Conservation (phyloP, 2,797 vertebrate genomes). For the Sebastolobus altivelis region DNA sequence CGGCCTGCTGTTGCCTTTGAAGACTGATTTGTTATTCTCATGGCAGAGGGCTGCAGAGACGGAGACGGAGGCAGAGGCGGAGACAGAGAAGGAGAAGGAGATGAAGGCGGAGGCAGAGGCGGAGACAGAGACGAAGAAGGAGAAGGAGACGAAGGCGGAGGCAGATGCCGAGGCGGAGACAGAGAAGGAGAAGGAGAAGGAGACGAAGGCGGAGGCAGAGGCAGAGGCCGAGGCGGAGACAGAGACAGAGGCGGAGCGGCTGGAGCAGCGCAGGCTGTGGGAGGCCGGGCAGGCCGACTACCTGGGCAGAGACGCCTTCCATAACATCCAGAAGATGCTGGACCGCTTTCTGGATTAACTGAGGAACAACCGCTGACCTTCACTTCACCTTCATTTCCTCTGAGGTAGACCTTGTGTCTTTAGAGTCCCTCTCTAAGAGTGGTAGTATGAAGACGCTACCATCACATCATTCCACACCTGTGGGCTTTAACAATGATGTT, state of each 20-base stretch:
- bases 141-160: not conserved
- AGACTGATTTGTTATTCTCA: not conserved
- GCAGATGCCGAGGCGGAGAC: constrained; percentile 1
- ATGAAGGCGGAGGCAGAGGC: constrained; percentile 1
- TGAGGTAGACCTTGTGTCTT: too few relatives aligned
- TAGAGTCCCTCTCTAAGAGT: too few relatives aligned
- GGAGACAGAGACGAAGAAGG: constrained; percentile 12
- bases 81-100: constrained; percentile 26
- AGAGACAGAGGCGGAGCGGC: constrained; percentile 25
- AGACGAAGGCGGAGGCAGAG: too few relatives aligned
- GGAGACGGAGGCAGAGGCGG: not conserved
- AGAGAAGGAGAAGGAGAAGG: constrained; percentile 39
- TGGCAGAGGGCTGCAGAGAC: constrained; percentile 49
- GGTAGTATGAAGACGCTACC: too few relatives aligned
- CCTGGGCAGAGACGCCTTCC: constrained; percentile 85
- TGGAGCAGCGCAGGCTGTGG: constrained; percentile 83
- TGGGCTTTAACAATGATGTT: not conserved
- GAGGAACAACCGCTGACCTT: not conserved
- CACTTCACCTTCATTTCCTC: too few relatives aligned
- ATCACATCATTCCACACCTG: too few relatives aligned
- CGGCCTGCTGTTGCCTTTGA: constrained; percentile 1
- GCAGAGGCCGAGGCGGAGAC: not conserved
- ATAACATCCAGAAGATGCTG: constrained; percentile 85
- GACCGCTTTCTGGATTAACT: constrained; percentile 84
- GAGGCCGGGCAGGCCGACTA: constrained; percentile 86